Evolutionary conservation across 1,140 invertebrate genomes (phyloP).

Genomic region (Harpegnathos saltator): DNA sequence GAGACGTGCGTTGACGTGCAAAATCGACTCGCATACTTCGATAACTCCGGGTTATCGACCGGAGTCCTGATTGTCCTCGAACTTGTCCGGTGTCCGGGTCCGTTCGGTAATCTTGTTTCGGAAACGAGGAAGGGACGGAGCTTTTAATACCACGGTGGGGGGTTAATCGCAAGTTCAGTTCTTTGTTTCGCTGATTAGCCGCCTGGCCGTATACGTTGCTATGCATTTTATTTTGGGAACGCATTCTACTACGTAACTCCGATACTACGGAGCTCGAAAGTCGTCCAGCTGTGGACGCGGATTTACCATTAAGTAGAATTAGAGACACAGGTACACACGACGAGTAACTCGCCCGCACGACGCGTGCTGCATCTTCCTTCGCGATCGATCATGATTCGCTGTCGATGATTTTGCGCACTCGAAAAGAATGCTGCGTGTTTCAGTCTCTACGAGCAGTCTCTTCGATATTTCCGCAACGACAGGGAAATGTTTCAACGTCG

Average conservation of each 20-base stretch:
- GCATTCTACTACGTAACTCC: conserved; percentile 47
- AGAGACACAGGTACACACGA: neutral
- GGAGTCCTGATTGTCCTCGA: neutral
- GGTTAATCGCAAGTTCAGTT: conserved; percentile 58
- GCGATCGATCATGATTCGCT: no score
- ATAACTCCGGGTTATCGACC: no score
- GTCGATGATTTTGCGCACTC: neutral
- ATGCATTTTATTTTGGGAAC: conserved; percentile 68
- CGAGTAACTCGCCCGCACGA: conserved; percentile 34
- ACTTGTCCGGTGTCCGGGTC: no score
- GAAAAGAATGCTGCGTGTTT: no score
- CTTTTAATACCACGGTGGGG: conserved; percentile 12
- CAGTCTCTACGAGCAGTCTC: no score
- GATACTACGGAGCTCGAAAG: conserved; percentile 26
- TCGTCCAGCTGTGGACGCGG: conserved; percentile 7
- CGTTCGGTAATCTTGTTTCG: neutral
- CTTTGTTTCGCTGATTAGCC: conserved; percentile 74
- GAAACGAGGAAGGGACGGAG: neutral
- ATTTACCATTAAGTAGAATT: conserved; percentile 35
- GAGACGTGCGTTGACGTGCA: conserved; percentile 13
- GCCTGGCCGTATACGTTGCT: conserved; percentile 75
- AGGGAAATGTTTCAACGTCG: no score
- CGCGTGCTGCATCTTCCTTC: conserved; percentile 51
- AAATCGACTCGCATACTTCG: no score
- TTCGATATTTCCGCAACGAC: no score